phyloP scores from a whole-genome alignment of 2,888 invertebrate genomes.

The Neuroscelio doddi region DNA sequence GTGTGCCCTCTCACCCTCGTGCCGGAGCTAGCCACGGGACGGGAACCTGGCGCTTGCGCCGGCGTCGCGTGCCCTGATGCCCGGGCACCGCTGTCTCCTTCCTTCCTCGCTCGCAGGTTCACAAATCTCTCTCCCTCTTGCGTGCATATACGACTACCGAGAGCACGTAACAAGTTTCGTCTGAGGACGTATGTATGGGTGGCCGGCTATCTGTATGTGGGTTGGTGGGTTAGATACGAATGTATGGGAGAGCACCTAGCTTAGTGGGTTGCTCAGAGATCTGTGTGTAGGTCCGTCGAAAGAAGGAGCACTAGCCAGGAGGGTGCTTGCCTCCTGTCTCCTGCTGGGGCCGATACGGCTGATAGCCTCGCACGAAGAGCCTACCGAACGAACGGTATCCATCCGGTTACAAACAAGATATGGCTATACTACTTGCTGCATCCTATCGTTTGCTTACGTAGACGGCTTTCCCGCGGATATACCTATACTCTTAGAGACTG shows the following conservation, averaged over 20 bases:
- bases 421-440: not conserved
- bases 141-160: constrained; percentile 25
- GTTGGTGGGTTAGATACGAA: constrained; percentile 2
- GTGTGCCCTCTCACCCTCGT: constrained; percentile 35
- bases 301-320: constrained; percentile 22
- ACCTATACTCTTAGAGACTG: not conserved
- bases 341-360: constrained; percentile 31
- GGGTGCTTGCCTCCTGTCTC: constrained; percentile 7
- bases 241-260: constrained; percentile 21
- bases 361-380: constrained; percentile 35
- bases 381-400: constrained; percentile 24
- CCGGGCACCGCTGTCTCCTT: constrained; percentile 59
- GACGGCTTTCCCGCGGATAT: not conserved
- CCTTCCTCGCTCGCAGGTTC: constrained; percentile 33
- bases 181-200: constrained; percentile 23
- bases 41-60: constrained; percentile 57
- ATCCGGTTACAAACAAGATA: constrained; percentile 1
- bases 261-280: constrained; percentile 18
- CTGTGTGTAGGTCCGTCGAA: constrained; percentile 8
- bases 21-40: constrained; percentile 49
- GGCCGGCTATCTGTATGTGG: constrained; percentile 5
- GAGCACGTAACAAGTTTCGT: constrained; percentile 42
- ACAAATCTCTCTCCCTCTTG: constrained; percentile 26
- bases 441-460: not conserved
- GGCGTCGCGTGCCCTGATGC: constrained; percentile 66